phyloP scores from a whole-genome alignment of 1,140 invertebrate species.

The Glossosoma conforme region DNA sequence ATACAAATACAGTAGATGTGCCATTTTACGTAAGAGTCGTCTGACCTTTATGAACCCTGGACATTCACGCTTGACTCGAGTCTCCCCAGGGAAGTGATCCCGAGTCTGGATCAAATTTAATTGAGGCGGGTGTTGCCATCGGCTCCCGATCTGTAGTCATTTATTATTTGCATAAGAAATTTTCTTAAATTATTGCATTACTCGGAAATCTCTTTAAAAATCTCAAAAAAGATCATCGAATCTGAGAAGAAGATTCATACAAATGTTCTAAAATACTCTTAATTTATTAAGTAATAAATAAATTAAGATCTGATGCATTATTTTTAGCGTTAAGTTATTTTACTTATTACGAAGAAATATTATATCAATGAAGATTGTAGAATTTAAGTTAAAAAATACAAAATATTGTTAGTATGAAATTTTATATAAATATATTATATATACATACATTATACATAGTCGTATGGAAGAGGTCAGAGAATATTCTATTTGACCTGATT shows the following conservation, averaged over 20 bases:
- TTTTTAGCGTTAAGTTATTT: conserved; percentile 16
- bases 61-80: too few relatives aligned
- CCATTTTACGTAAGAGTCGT: too few relatives aligned
- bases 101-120: too few relatives aligned
- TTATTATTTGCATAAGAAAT: conserved; percentile 1
- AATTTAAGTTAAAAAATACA: conserved; percentile 25
- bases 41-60: too few relatives aligned
- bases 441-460: conserved; percentile 20
- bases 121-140: too few relatives aligned
- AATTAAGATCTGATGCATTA: conserved; percentile 27
- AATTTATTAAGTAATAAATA: conserved; percentile 27
- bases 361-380: conserved; percentile 21
- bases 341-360: conserved; percentile 10
- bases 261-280: conserved; percentile 24
- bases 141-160: too few relatives aligned
- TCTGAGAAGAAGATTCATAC: not conserved
- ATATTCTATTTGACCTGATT: conserved; percentile 26
- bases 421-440: conserved; percentile 28
- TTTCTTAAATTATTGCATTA: not conserved
- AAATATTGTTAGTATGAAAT: conserved; percentile 28
- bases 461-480: conserved; percentile 10
- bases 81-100: too few relatives aligned
- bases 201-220: not conserved
- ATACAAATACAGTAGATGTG: too few relatives aligned
- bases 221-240: conserved; percentile 2